These are phyloP conservation scores for Netelia fuscicornis DNA, from an alignment of 2,888 invertebrate genomes.

Conservation along the genomic window DNA sequence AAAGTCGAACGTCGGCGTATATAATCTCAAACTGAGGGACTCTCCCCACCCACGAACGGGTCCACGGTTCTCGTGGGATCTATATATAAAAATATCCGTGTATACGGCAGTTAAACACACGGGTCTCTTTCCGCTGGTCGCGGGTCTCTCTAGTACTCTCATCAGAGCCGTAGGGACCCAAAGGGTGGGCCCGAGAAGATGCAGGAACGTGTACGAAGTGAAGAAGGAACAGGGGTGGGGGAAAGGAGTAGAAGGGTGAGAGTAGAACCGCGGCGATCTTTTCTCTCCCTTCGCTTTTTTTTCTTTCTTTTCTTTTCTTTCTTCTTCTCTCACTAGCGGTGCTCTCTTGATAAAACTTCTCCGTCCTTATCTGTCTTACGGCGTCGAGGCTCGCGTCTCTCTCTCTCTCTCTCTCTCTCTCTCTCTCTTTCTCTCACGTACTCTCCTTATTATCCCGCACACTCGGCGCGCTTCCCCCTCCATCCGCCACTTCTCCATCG, in stretches of 20 bases:
- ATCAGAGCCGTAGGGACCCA: slow-evolving; percentile 62
- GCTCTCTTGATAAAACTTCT: slow-evolving; percentile 63
- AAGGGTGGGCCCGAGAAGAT: slow-evolving; percentile 36
- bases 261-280: slow-evolving; percentile 64
- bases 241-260: slow-evolving; percentile 52
- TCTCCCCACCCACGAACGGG: background rate
- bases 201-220: background rate
- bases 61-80: background rate
- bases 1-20: too few relatives aligned
- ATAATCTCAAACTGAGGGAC: background rate
- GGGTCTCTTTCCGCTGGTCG: slow-evolving; percentile 47
- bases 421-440: background rate
- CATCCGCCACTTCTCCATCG: slow-evolving; percentile 51
- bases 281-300: slow-evolving; percentile 65
- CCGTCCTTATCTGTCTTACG: slow-evolving; percentile 48
- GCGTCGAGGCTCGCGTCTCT: slow-evolving; percentile 50
- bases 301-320: slow-evolving; percentile 19
- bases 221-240: slow-evolving; percentile 19
- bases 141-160: slow-evolving; percentile 54
- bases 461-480: slow-evolving; percentile 50
- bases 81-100: background rate
- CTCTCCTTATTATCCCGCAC: slow-evolving; percentile 53
- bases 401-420: slow-evolving; percentile 48
- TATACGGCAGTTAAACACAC: slow-evolving; percentile 46
- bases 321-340: slow-evolving; percentile 36